Evolutionary conservation across 2,797 vertebrate species (phyloP).

Genomic region (Mus spretus): DNA sequence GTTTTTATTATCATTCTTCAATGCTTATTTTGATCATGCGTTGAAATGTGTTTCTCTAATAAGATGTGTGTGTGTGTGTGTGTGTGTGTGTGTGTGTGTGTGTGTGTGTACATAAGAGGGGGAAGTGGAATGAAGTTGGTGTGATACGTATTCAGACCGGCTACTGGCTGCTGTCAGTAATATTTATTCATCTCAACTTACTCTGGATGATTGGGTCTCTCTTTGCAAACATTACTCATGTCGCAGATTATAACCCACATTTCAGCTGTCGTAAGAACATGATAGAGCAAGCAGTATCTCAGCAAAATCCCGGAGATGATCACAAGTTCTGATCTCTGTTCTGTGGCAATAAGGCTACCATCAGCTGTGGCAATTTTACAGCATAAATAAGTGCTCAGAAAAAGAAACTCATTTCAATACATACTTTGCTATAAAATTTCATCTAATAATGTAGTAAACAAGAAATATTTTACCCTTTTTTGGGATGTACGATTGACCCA

Average conservation of each 20-base stretch:
- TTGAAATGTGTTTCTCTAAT: neutral
- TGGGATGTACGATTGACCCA: neutral
- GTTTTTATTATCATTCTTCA: neutral
- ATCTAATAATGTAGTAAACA: neutral
- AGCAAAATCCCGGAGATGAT: neutral
- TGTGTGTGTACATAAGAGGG: neutral
- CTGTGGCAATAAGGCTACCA: neutral
- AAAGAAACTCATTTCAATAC: neutral
- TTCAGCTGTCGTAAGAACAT: neutral
- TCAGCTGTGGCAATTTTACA: neutral
- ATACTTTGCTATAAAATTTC: neutral
- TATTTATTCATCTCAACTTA: conserved; percentile 15
- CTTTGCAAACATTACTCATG: neutral
- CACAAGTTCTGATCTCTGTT: neutral
- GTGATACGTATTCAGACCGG: neutral
- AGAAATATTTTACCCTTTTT: neutral
- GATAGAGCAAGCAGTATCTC: neutral
- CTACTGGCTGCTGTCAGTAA: neutral
- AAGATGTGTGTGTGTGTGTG: neutral
- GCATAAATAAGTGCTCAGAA: neutral
- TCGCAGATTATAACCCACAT: conserved; percentile 16
- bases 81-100: neutral
- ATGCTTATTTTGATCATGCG: neutral
- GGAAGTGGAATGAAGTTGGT: neutral
- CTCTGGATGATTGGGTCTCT: neutral